phyloP scores from a whole-genome alignment of 2,888 invertebrate species.

The Caenorhabditis doughertyi region DNA sequence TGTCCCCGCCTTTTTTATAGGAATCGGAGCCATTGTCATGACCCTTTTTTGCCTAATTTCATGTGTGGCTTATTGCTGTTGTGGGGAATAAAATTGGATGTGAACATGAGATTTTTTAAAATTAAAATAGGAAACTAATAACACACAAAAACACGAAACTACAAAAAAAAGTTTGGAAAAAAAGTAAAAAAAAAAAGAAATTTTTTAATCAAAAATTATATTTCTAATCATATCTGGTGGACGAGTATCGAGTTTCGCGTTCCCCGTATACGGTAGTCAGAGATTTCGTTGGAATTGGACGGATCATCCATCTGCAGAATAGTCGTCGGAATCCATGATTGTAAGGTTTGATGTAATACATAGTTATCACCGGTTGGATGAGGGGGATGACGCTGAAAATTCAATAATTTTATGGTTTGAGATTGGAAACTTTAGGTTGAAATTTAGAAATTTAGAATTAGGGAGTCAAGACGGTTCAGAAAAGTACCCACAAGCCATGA shows the following conservation, averaged over 20 bases:
- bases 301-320: slow-evolving; percentile 59
- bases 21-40: slow-evolving; percentile 8
- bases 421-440: background rate
- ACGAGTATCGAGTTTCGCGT: slow-evolving; percentile 48
- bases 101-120: too few relatives aligned
- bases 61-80: slow-evolving; percentile 42
- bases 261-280: slow-evolving; percentile 51
- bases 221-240: slow-evolving; percentile 48
- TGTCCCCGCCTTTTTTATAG: slow-evolving; percentile 24
- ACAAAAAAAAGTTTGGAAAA: background rate
- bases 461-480: too few relatives aligned
- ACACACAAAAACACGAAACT: background rate
- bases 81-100: slow-evolving; percentile 21
- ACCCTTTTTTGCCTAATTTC: slow-evolving; percentile 28
- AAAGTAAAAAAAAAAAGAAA: background rate
- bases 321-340: slow-evolving; percentile 64
- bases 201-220: background rate
- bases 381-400: slow-evolving; percentile 69
- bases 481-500: too few relatives aligned
- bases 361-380: slow-evolving; percentile 66
- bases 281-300: slow-evolving; percentile 46
- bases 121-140: background rate
- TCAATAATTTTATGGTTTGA: background rate
- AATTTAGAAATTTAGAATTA: background rate
- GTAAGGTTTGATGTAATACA: slow-evolving; percentile 72